Percentiles rank a stretch among this genome's conserved stretches.
Evolutionary conservation across 2,888 invertebrate genomes (phyloP).

Genomic region (Nemotelus pantherinus): DNA sequence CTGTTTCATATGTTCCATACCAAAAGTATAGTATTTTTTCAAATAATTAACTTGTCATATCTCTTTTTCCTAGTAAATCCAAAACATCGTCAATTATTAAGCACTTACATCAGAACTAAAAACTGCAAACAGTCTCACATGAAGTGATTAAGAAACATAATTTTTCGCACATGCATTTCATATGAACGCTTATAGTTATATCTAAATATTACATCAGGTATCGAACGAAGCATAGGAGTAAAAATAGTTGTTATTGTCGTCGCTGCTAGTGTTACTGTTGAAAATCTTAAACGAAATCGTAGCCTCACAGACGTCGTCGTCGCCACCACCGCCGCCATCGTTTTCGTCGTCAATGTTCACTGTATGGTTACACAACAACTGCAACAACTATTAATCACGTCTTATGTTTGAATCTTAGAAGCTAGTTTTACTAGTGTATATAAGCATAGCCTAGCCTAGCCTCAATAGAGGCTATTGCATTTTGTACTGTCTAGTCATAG

Average conservation of each 20-base stretch:
- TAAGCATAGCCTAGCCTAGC: background rate
- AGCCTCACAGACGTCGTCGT: constrained; percentile 11
- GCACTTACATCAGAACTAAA: too few relatives aligned
- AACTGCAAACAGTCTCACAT: too few relatives aligned
- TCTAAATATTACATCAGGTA: background rate
- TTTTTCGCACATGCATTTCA: constrained; percentile 5
- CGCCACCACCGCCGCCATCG: background rate
- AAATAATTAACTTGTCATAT: too few relatives aligned
- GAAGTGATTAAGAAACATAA: constrained; percentile 1
- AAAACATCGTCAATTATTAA: too few relatives aligned
- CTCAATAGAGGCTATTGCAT: constrained; percentile 20
- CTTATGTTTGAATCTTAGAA: constrained; percentile 34
- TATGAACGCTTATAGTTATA: background rate
- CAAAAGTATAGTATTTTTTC: too few relatives aligned
- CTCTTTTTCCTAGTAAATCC: too few relatives aligned
- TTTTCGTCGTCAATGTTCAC: background rate
- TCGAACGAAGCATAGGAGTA: too few relatives aligned
- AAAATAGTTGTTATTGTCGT: background rate
- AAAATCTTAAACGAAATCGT: background rate
- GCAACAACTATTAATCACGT: constrained; percentile 34
- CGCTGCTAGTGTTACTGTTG: constrained; percentile 4
- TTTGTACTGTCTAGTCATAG: constrained; percentile 15
- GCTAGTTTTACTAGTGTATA: constrained; percentile 12
- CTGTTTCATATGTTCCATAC: too few relatives aligned
- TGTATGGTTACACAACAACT: constrained; percentile 30